A percentile compares a stretch with the other conserved stretches of the same genome.
Conservation (phyloP, 2,888 invertebrate genomes). For the Aleiodes testaceus region DNA sequence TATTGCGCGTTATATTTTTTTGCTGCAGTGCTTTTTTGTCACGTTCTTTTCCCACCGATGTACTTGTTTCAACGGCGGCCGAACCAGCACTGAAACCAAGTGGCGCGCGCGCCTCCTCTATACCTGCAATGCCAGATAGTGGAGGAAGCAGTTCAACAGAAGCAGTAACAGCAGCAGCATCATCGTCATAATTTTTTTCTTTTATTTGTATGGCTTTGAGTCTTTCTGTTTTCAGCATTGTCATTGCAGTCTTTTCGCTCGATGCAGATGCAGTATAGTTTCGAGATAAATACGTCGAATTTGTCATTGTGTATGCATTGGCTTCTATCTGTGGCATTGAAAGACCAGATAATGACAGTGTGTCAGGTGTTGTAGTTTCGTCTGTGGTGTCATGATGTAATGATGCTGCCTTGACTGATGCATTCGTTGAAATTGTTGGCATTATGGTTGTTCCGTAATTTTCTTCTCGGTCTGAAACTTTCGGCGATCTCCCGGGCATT, state of each 20-base stretch:
- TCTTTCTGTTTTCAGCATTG: neutral
- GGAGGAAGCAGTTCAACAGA: conserved; percentile 48
- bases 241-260: conserved; percentile 56
- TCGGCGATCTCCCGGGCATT: conserved; percentile 14
- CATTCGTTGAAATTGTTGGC: conserved; percentile 48
- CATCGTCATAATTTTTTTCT: conserved; percentile 9
- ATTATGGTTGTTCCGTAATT: conserved; percentile 55
- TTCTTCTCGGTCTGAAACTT: conserved; percentile 2
- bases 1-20: neutral
- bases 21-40: conserved; percentile 48
- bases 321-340: conserved; percentile 62
- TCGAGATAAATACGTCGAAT: conserved; percentile 69
- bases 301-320: conserved; percentile 71
- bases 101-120: conserved; percentile 63
- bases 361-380: conserved; percentile 27
- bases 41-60: conserved; percentile 61
- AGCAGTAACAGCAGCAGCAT: no score
- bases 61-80: conserved; percentile 67
- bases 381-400: neutral
- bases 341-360: conserved; percentile 44
- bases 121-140: conserved; percentile 59
- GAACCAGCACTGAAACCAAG: conserved; percentile 70
- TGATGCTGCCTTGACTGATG: conserved; percentile 22
- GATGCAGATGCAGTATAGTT: conserved; percentile 69
- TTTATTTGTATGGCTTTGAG: conserved; percentile 39